phyloP scores from a whole-genome alignment of 1,140 invertebrate species.

The Dinothrombium tinctorium region DNA sequence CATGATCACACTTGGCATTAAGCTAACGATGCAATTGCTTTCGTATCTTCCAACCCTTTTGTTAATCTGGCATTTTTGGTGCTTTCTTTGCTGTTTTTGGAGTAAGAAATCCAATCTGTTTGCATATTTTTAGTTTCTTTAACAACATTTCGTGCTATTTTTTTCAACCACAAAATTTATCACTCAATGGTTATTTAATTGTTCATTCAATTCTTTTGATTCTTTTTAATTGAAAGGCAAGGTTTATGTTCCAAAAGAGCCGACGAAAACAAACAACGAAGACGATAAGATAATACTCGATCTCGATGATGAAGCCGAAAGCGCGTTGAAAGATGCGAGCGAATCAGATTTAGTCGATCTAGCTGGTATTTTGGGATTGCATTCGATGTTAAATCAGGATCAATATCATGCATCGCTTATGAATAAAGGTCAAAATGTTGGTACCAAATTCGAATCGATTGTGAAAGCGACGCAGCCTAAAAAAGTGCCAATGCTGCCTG shows the following conservation, averaged over 20 bases:
- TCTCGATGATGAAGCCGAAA: slow-evolving; percentile 83
- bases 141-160: background rate
- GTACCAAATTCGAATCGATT: slow-evolving; percentile 34
- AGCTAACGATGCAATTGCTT: too few species aligned
- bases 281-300: slow-evolving; percentile 46
- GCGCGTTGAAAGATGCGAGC: slow-evolving; percentile 61
- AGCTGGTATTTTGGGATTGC: slow-evolving; percentile 95
- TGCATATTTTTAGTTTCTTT: background rate
- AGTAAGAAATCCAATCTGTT: too few species aligned
- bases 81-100: too few species aligned
- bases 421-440: slow-evolving; percentile 62
- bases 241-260: slow-evolving; percentile 53
- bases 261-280: slow-evolving; percentile 34
- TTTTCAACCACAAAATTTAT: background rate
- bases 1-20: too few species aligned
- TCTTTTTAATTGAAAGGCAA: slow-evolving; percentile 19
- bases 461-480: slow-evolving; percentile 82
- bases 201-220: background rate
- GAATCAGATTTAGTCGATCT: slow-evolving; percentile 98
- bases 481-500: slow-evolving; percentile 53
- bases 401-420: slow-evolving; percentile 89
- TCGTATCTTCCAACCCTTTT: too few species aligned
- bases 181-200: background rate
- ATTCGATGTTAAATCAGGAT: slow-evolving; percentile 99
- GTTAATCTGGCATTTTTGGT: too few species aligned